A percentile compares a stretch with the other conserved stretches of the same genome.
Evolutionary conservation across 2,113 vertebrate genomes (phyloP).

Genomic region (Oryzias woworae): DNA sequence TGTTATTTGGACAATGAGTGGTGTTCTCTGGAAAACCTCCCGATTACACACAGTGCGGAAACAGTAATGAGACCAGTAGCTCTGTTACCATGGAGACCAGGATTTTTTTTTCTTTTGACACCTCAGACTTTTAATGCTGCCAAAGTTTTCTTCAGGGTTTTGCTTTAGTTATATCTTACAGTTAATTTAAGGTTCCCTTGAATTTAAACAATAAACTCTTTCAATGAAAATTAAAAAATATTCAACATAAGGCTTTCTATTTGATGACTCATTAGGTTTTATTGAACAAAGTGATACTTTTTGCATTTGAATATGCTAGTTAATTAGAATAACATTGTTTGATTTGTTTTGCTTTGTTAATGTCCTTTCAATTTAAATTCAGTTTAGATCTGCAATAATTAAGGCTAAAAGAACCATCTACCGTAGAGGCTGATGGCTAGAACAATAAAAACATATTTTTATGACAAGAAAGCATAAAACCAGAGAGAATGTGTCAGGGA

Average conservation of each 20-base stretch:
- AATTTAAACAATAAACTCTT: conserved; percentile 27
- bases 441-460: no score
- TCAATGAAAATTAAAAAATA: background rate
- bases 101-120: conserved; percentile 60
- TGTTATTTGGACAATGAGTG: conserved; percentile 73
- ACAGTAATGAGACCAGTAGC: conserved; percentile 69
- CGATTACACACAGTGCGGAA: conserved; percentile 64
- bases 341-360: no score
- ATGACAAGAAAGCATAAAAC: no score
- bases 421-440: no score
- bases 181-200: conserved; percentile 34
- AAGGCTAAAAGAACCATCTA: no score
- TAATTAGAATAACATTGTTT: no score
- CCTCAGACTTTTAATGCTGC: conserved; percentile 44
- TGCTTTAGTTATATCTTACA: conserved; percentile 40
- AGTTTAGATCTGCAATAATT: no score
- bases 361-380: no score
- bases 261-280: conserved; percentile 13
- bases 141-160: conserved; percentile 38
- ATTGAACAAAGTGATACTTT: conserved; percentile 19
- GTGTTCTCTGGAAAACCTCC: conserved; percentile 61
- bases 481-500: no score
- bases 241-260: conserved; percentile 26
- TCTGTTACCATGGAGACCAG: conserved; percentile 69
- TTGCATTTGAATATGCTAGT: background rate